Evolutionary conservation across 2,113 vertebrate species (phyloP).

Genomic region (Microcebus lehilahytsara): DNA sequence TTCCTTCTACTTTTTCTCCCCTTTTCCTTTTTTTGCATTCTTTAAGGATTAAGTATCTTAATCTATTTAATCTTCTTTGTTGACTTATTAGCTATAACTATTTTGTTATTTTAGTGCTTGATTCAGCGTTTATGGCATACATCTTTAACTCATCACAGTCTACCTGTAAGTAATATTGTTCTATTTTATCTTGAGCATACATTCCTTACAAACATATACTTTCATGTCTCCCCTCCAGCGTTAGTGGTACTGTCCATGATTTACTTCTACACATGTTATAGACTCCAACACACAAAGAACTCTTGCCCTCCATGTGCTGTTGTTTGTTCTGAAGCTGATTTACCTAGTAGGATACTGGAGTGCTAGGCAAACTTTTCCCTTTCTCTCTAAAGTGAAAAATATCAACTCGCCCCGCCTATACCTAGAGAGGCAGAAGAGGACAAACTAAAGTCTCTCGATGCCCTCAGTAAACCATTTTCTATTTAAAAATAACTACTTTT

Average conservation of each 20-base stretch:
- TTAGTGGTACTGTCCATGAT: background rate
- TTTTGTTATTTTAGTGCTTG: background rate
- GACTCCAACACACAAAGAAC: background rate
- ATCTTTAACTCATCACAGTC: background rate
- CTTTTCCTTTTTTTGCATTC: background rate
- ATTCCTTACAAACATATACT: background rate
- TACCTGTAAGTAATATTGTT: background rate
- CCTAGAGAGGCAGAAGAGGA: background rate
- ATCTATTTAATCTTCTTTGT: background rate
- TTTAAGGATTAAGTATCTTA: background rate
- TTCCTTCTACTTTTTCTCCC: background rate
- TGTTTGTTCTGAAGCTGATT: background rate
- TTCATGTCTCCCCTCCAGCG: background rate
- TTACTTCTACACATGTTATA: background rate
- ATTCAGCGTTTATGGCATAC: background rate
- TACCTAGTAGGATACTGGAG: background rate
- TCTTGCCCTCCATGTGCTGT: background rate
- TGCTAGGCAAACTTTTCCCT: background rate
- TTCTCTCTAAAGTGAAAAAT: background rate
- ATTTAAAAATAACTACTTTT: background rate
- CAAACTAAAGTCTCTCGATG: background rate
- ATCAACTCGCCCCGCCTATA: too few relatives aligned
- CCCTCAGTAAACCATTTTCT: background rate
- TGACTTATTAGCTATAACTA: background rate
- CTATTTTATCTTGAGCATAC: background rate